Evolutionary conservation across 2,888 invertebrate species (phyloP).

Genomic region (Isoperla grammatica): DNA sequence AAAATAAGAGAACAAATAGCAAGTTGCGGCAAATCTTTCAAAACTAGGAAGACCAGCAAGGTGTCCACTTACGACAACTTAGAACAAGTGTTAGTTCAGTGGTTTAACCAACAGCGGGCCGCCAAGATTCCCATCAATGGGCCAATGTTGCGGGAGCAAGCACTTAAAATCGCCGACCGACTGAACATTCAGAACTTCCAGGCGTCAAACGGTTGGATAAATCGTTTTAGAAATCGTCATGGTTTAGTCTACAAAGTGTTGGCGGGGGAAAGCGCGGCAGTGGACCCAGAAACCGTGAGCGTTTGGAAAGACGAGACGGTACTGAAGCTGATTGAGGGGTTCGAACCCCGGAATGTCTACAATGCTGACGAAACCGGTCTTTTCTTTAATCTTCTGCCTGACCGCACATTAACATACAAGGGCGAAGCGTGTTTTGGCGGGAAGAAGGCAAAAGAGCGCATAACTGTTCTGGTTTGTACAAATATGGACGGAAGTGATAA

Average conservation of each 20-base stretch:
- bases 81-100: neutral
- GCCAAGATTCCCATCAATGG: conserved; percentile 27
- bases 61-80: too few species aligned
- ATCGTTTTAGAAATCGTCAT: conserved; percentile 28
- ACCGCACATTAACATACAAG: conserved; percentile 29
- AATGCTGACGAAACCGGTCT: conserved; percentile 33
- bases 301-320: conserved; percentile 28
- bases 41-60: too few species aligned
- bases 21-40: too few species aligned
- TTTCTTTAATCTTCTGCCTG: conserved; percentile 35
- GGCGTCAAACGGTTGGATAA: conserved; percentile 30
- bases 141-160: too few species aligned
- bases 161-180: conserved; percentile 25
- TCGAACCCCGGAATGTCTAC: conserved; percentile 2
- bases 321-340: conserved; percentile 15
- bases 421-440: conserved; percentile 35
- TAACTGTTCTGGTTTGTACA: conserved; percentile 34
- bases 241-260: too few species aligned
- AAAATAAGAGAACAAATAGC: too few species aligned
- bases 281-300: conserved; percentile 13
- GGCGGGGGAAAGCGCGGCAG: conserved; percentile 16
- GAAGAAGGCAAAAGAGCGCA: conserved; percentile 35
- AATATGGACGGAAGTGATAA: conserved; percentile 23
- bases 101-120: conserved; percentile 14
- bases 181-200: conserved; percentile 26